Percentiles rank a stretch among this genome's conserved stretches.
These are phyloP conservation scores for Cyphomyrmex costatus DNA, from an alignment of 1,140 invertebrate species.

Conservation along the genomic window DNA sequence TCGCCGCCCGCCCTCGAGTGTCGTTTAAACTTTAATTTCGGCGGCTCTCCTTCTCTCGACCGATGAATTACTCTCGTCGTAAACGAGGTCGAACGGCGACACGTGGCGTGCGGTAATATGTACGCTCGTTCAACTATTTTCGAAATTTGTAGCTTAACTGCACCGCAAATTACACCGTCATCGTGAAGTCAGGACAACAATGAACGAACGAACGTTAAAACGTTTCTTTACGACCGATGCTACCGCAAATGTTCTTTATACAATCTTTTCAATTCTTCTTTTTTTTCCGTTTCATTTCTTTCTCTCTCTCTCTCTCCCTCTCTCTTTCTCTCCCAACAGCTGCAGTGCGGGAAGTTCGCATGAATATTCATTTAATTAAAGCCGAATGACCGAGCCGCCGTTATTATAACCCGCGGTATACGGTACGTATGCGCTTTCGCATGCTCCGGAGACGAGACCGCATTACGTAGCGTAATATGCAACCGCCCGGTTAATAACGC, in stretches of 20 bases:
- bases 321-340: background rate
- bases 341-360: background rate
- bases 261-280: background rate
- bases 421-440: slow-evolving; percentile 29
- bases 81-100: slow-evolving; percentile 46
- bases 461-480: slow-evolving; percentile 25
- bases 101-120: slow-evolving; percentile 41
- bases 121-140: slow-evolving; percentile 52
- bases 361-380: slow-evolving; percentile 70
- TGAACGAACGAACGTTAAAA: background rate
- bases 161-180: slow-evolving; percentile 27
- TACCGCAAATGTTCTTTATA: background rate
- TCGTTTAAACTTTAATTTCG: slow-evolving; percentile 59
- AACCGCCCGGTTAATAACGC: slow-evolving; percentile 41
- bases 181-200: slow-evolving; percentile 1
- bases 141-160: slow-evolving; percentile 27
- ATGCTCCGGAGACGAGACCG: background rate
- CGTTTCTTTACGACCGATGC: slow-evolving; percentile 4
- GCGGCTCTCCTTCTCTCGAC: background rate
- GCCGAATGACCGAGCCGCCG: slow-evolving; percentile 44
- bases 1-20: slow-evolving; percentile 41
- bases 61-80: slow-evolving; percentile 56
- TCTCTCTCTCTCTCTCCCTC: background rate
- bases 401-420: slow-evolving; percentile 30
- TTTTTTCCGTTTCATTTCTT: background rate